These are phyloP conservation scores for Drosophila kanekoi DNA, from an alignment of 2,888 invertebrate genomes.

Conservation along the genomic window DNA sequence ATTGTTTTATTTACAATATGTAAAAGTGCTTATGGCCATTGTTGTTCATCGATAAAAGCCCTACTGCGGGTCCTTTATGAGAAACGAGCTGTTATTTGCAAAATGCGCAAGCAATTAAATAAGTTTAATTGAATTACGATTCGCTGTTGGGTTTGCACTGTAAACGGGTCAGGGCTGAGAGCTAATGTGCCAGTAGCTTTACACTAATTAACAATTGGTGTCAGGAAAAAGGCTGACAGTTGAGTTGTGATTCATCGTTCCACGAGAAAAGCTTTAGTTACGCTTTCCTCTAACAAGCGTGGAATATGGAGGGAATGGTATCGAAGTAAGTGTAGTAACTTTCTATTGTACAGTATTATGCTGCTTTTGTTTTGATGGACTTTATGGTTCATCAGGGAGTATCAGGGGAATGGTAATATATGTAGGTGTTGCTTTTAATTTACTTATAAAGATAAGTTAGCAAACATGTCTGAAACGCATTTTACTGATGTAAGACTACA, in stretches of 20 bases:
- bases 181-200: neutral
- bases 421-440: too few relatives aligned
- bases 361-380: too few relatives aligned
- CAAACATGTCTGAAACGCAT: too few relatives aligned
- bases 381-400: neutral
- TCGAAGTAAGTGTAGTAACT: too few relatives aligned
- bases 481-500: too few relatives aligned
- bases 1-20: conserved; percentile 71
- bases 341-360: too few relatives aligned
- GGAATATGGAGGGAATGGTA: too few relatives aligned
- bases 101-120: conserved; percentile 35
- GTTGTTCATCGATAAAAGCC: conserved; percentile 25
- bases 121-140: conserved; percentile 34
- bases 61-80: conserved; percentile 35
- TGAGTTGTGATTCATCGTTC: neutral
- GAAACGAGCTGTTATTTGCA: conserved; percentile 23
- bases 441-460: too few relatives aligned
- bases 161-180: neutral
- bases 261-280: neutral
- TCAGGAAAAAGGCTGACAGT: neutral
- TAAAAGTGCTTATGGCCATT: conserved; percentile 48
- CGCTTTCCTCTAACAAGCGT: too few relatives aligned
- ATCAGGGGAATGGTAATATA: too few relatives aligned
- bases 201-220: neutral
- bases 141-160: neutral